phyloP scores from a whole-genome alignment of 2,113 vertebrate genomes.

The Siphamia tubifer region DNA sequence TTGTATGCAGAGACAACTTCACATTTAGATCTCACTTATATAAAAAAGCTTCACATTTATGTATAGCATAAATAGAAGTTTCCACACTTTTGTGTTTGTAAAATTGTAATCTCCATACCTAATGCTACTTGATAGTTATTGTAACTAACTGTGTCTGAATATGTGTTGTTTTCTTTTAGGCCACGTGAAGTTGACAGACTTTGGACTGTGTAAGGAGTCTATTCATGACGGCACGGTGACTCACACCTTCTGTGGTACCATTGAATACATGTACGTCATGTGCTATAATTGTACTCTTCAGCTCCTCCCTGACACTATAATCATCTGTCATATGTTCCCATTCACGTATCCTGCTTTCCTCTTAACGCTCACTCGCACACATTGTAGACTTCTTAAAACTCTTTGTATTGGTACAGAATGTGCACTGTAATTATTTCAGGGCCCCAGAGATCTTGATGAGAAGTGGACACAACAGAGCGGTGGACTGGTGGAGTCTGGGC shows the following conservation, averaged over 20 bases:
- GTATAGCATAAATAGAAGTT: too few relatives aligned
- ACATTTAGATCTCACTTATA: too few relatives aligned
- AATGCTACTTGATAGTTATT: too few relatives aligned
- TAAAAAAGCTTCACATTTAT: too few relatives aligned
- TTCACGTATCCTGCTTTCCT: not conserved
- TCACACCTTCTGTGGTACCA: constrained; percentile 99
- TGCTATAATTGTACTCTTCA: not conserved
- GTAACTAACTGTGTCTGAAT: not conserved
- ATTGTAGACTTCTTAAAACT: not conserved
- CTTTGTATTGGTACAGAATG: not conserved
- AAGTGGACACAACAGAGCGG: constrained; percentile 97
- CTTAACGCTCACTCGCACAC: not conserved
- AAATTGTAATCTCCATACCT: too few relatives aligned
- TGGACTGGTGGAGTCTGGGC: constrained; percentile 99
- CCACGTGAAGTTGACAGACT: constrained; percentile 98
- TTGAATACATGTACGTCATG: constrained; percentile 96
- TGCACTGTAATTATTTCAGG: constrained; percentile 70
- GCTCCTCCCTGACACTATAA: not conserved
- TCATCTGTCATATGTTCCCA: not conserved
- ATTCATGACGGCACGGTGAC: constrained; percentile 99
- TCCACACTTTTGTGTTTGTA: too few relatives aligned
- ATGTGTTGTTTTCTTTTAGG: constrained; percentile 75
- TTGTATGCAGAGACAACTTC: too few relatives aligned
- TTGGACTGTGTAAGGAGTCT: constrained; percentile 98
- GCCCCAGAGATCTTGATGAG: constrained; percentile 98